These are phyloP conservation scores for Malurus alboscapulatus DNA, from an alignment of 2,113 vertebrate genomes.

Conservation along the genomic window DNA sequence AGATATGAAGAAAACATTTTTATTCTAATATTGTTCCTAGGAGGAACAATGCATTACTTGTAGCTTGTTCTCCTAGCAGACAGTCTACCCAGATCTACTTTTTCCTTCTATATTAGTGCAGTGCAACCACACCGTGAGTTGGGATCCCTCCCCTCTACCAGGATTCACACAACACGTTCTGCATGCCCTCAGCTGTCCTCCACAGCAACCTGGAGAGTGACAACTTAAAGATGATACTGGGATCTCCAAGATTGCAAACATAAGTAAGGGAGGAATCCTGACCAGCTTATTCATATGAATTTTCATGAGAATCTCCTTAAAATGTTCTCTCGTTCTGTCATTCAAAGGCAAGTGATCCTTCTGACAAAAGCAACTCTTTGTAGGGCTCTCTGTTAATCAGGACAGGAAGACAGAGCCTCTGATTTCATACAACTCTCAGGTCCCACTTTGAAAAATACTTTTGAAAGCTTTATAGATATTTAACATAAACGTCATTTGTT, in stretches of 20 bases:
- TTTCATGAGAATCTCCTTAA: neutral
- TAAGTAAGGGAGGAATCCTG: neutral
- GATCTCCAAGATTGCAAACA: neutral
- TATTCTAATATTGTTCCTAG: neutral
- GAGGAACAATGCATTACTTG: neutral
- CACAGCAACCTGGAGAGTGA: neutral
- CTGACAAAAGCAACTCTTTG: neutral
- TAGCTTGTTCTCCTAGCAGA: neutral
- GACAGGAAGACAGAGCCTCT: neutral
- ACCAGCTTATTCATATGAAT: neutral
- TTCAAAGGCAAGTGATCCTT: neutral
- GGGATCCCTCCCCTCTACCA: neutral
- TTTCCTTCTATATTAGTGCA: neutral
- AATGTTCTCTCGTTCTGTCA: neutral
- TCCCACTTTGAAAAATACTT: neutral
- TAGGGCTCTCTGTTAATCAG: neutral
- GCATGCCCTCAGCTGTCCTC: neutral
- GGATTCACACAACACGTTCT: neutral
- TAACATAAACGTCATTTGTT: neutral
- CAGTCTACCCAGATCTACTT: neutral
- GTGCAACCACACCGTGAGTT: neutral
- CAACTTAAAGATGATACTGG: neutral
- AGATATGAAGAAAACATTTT: neutral
- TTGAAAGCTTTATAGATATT: neutral
- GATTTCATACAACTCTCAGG: neutral